A percentile compares a stretch with the other conserved stretches of the same genome.
Conservation (phyloP, 2,797 vertebrate species). For the Fratercula arctica region DNA sequence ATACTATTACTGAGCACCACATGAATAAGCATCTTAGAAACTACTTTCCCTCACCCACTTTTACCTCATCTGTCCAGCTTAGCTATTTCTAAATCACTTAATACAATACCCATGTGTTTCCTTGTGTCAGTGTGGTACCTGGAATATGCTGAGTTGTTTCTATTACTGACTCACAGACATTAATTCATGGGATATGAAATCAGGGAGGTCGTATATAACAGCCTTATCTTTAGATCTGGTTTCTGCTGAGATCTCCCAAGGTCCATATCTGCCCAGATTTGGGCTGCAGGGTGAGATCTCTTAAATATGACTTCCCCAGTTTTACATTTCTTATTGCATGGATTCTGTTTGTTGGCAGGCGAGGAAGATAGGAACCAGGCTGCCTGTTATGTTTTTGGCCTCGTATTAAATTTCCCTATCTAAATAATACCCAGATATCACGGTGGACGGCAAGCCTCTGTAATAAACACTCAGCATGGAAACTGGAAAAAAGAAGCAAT, state of each 20-base stretch:
- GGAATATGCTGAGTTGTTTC: not conserved
- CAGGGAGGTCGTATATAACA: not conserved
- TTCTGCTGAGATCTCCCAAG: not conserved
- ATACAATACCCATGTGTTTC: constrained; percentile 24
- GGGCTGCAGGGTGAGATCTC: not conserved
- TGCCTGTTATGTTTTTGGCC: not conserved
- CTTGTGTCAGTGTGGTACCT: not conserved
- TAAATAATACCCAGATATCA: not conserved
- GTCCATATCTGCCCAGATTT: not conserved
- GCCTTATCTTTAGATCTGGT: not conserved
- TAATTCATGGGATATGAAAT: not conserved
- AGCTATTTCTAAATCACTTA: not conserved
- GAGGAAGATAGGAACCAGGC: not conserved
- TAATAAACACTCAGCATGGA: not conserved
- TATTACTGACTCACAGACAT: not conserved
- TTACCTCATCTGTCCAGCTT: not conserved
- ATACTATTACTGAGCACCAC: not conserved
- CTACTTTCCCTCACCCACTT: not conserved
- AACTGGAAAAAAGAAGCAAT: not conserved
- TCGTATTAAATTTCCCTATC: not conserved
- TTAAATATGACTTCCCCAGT: not conserved
- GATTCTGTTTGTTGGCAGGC: not conserved
- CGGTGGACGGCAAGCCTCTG: not conserved
- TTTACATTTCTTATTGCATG: not conserved
- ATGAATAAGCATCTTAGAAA: not conserved